phyloP scores from a whole-genome alignment of 2,888 invertebrate species.

The Argynnis bischoffii region DNA sequence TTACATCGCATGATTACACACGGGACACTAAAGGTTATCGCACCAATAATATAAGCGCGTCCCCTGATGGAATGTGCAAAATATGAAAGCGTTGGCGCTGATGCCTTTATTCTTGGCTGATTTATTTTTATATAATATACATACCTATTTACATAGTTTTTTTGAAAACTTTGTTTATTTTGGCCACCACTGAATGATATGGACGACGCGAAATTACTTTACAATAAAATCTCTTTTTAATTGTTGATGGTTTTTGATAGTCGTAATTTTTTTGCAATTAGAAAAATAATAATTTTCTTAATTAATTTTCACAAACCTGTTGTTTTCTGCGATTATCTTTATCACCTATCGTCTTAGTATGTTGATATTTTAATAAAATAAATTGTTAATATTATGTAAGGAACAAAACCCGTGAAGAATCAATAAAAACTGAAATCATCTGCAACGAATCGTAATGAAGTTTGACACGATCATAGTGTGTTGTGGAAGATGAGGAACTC shows the following conservation, averaged over 20 bases:
- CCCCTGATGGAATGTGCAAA: conserved; percentile 39
- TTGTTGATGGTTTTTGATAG: too few relatives aligned
- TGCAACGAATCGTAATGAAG: too few relatives aligned
- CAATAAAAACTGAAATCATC: too few relatives aligned
- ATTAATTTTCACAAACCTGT: too few relatives aligned
- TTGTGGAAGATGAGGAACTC: too few relatives aligned
- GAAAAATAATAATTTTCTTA: too few relatives aligned
- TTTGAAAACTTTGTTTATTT: conserved; percentile 21
- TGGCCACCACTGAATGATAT: neutral
- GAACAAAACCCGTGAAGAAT: too few relatives aligned
- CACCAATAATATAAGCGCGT: conserved; percentile 31
- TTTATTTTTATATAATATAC: conserved; percentile 15
- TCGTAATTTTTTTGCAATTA: too few relatives aligned
- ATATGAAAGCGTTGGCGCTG: conserved; percentile 35
- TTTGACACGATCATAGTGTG: too few relatives aligned
- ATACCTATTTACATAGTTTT: neutral
- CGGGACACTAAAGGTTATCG: conserved; percentile 40
- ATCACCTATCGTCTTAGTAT: neutral
- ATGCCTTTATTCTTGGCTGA: conserved; percentile 23
- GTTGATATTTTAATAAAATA: neutral
- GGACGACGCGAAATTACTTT: too few relatives aligned
- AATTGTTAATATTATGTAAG: too few relatives aligned
- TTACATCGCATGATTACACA: conserved; percentile 29
- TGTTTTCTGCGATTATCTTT: neutral
- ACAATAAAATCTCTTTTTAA: too few relatives aligned